phyloP scores from a whole-genome alignment of 1,140 invertebrate species.

The Leptestheria dahalacensis region DNA sequence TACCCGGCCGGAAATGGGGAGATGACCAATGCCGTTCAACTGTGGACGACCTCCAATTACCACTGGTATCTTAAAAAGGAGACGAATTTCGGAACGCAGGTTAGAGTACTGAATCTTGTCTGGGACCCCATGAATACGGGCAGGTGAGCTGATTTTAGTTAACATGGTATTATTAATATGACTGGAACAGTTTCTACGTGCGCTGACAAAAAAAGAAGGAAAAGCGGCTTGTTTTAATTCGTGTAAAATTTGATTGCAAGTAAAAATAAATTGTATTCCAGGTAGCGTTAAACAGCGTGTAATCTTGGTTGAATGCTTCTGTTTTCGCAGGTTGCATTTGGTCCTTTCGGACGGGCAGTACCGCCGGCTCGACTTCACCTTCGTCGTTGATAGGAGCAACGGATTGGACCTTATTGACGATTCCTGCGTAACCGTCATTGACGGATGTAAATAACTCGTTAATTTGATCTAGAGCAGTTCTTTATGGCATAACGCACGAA shows the following conservation, averaged over 20 bases:
- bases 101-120: conserved; percentile 33
- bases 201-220: too few relatives aligned
- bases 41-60: conserved; percentile 72
- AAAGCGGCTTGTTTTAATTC: too few relatives aligned
- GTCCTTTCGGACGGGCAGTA: conserved; percentile 37
- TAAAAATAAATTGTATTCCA: not conserved
- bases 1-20: conserved; percentile 17
- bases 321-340: conserved; percentile 34
- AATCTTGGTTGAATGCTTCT: not conserved
- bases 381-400: conserved; percentile 38
- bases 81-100: conserved; percentile 33
- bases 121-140: conserved; percentile 47
- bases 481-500: too few relatives aligned
- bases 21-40: conserved; percentile 36
- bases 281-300: not conserved
- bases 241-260: too few relatives aligned
- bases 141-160: conserved; percentile 18
- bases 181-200: not conserved
- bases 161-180: not conserved
- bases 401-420: conserved; percentile 35
- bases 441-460: conserved; percentile 47
- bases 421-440: conserved; percentile 54
- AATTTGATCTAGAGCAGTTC: conserved; percentile 12
- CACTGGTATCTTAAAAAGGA: conserved; percentile 81
- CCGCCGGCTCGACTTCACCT: conserved; percentile 43